phyloP scores from a whole-genome alignment of 2,113 vertebrate genomes.

The Telmatochromis sp. region DNA sequence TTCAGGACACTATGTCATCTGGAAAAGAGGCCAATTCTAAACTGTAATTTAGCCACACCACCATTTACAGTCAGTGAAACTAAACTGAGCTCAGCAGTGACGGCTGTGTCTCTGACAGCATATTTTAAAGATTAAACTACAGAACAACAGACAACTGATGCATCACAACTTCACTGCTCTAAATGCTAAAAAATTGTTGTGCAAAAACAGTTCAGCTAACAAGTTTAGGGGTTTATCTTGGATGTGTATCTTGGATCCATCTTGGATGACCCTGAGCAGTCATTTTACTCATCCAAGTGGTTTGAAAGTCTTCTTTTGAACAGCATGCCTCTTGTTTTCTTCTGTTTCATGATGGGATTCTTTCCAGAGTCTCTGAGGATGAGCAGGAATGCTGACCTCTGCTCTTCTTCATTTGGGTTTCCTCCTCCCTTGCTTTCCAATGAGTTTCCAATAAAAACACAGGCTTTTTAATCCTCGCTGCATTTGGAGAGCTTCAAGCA shows the following conservation, averaged over 20 bases:
- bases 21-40: neutral
- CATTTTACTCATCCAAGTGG: neutral
- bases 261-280: neutral
- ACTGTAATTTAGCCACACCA: neutral
- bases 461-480: neutral
- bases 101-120: neutral
- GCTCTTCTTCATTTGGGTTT: neutral
- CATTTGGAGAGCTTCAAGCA: neutral
- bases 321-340: neutral
- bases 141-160: neutral
- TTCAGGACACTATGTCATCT: neutral
- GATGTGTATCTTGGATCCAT: neutral
- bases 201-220: neutral
- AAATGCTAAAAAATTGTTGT: neutral
- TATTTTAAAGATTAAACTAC: neutral
- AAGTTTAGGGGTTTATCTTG: neutral
- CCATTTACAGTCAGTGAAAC: neutral
- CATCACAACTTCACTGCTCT: neutral
- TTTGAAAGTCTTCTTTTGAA: neutral
- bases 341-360: neutral
- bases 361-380: neutral
- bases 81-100: neutral
- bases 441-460: constrained; percentile 10
- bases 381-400: constrained; percentile 33
- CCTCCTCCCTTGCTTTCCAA: neutral